A percentile compares a stretch with the other conserved stretches of the same genome.
These are phyloP conservation scores for Dynastes maya DNA, from an alignment of 2,888 invertebrate genomes.

Conservation along the genomic window DNA sequence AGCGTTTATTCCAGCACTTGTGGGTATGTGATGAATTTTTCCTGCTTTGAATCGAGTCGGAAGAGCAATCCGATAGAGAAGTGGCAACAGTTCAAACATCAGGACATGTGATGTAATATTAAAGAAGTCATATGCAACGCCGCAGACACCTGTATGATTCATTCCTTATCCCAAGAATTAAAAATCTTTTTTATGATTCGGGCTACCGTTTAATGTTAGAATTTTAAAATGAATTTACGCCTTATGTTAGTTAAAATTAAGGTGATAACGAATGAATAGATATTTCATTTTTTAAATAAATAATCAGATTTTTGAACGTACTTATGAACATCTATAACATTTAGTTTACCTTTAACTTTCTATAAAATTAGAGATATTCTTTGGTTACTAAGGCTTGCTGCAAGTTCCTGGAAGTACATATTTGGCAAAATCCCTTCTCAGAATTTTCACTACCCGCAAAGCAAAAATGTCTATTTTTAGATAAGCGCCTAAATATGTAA, in stretches of 20 bases:
- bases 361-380: no score
- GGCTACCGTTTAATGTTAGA: conserved; percentile 13
- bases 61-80: conserved; percentile 25
- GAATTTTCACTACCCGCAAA: no score
- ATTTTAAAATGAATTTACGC: neutral
- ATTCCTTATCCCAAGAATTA: conserved; percentile 41
- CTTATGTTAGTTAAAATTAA: neutral
- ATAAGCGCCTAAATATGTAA: no score
- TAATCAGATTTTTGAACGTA: neutral
- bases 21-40: conserved; percentile 42
- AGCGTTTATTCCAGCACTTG: conserved; percentile 17
- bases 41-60: conserved; percentile 17
- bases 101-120: conserved; percentile 57
- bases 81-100: conserved; percentile 44
- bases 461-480: no score
- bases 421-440: no score
- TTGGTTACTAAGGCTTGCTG: no score
- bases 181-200: conserved; percentile 15
- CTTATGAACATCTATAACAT: no score
- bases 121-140: conserved; percentile 49
- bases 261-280: neutral
- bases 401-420: no score
- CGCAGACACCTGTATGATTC: conserved; percentile 60
- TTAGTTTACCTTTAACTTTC: no score
- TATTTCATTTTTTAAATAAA: neutral